These are phyloP conservation scores for Leucophenga maculata DNA, from an alignment of 2,888 invertebrate species.

Conservation along the genomic window DNA sequence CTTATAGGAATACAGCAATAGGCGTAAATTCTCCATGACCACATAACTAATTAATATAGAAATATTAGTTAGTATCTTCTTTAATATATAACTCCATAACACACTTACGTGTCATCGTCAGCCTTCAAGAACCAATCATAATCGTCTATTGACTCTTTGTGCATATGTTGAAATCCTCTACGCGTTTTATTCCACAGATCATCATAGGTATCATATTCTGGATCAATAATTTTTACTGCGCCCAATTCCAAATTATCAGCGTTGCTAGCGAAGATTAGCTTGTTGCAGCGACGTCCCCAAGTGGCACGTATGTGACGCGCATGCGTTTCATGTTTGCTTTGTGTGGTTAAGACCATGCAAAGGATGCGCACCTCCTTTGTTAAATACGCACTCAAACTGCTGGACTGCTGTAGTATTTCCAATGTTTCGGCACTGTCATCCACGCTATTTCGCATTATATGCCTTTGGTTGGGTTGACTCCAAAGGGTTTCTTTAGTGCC, in stretches of 20 bases:
- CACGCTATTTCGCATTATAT: slow-evolving; percentile 17
- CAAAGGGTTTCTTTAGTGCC: slow-evolving; percentile 6
- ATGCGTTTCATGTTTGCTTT: slow-evolving; percentile 86
- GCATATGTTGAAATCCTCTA: slow-evolving; percentile 89
- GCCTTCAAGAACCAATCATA: slow-evolving; percentile 98
- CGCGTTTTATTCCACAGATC: slow-evolving; percentile 97
- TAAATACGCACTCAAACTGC: slow-evolving; percentile 76
- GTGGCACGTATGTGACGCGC: slow-evolving; percentile 93
- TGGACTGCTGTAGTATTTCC: slow-evolving; percentile 9
- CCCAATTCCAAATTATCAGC: slow-evolving; percentile 81
- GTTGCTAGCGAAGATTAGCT: slow-evolving; percentile 88
- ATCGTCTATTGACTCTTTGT: slow-evolving; percentile 84
- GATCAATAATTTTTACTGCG: slow-evolving; percentile 84
- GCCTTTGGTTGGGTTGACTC: slow-evolving; percentile 28
- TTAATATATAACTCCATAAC: not conserved
- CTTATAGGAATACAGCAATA: slow-evolving; percentile 84
- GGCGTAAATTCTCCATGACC: slow-evolving; percentile 94
- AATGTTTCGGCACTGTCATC: not conserved
- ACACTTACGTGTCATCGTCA: slow-evolving; percentile 97
- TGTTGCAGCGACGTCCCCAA: slow-evolving; percentile 93
- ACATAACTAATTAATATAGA: slow-evolving; percentile 82
- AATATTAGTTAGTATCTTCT: not conserved
- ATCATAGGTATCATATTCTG: slow-evolving; percentile 82
- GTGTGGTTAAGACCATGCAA: slow-evolving; percentile 97
- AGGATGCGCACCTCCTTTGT: slow-evolving; percentile 84